Conservation (phyloP, 2,113 vertebrate genomes). For the Ictalurus furcatus region DNA sequence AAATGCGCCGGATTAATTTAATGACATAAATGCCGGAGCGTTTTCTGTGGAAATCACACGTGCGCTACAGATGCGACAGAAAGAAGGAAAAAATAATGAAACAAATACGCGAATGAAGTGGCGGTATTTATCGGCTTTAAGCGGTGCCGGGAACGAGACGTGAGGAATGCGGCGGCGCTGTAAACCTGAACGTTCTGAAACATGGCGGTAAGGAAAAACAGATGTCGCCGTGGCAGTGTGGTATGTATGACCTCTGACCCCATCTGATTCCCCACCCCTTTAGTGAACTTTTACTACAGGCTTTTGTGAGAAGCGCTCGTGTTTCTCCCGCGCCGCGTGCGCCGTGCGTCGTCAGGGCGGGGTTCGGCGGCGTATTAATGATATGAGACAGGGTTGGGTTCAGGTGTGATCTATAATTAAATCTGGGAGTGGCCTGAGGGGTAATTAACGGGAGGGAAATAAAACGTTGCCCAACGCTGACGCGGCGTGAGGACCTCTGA, state of each 20-base stretch:
- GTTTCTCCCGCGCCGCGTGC: not conserved
- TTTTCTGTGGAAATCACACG: not conserved
- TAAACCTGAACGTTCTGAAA: slow-evolving; percentile 19
- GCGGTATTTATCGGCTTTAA: not conserved
- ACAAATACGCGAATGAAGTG: no score
- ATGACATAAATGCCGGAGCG: not conserved
- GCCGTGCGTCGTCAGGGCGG: not conserved
- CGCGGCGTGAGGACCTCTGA: not conserved
- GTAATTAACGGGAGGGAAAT: not conserved
- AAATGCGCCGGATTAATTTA: not conserved
- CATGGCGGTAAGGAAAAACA: slow-evolving; percentile 11
- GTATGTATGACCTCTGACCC: slow-evolving; percentile 33
- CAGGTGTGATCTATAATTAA: slow-evolving; percentile 15
- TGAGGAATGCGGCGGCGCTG: slow-evolving; percentile 39
- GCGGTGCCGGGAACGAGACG: not conserved
- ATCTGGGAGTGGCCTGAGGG: not conserved
- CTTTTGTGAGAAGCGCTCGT: not conserved
- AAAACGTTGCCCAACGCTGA: not conserved
- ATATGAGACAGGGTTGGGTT: not conserved
- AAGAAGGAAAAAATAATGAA: no score
- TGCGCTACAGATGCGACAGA: not conserved
- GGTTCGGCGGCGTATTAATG: not conserved
- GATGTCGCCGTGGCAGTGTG: slow-evolving; percentile 33
- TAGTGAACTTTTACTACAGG: not conserved
- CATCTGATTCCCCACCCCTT: not conserved